phyloP scores from a whole-genome alignment of 2,888 invertebrate genomes.

The Hecatera dysodea region DNA sequence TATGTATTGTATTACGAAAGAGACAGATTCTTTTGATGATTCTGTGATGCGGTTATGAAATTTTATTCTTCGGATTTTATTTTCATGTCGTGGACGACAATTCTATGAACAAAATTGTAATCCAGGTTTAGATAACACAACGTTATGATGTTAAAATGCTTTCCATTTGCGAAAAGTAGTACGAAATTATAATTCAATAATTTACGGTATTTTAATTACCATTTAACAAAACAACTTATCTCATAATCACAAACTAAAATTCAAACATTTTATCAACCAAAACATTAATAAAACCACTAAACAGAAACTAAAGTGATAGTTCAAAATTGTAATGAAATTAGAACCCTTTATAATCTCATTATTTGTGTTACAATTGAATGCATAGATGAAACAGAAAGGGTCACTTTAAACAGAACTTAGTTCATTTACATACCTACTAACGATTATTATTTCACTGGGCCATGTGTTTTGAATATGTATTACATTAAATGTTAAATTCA shows the following conservation, averaged over 20 bases:
- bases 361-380: conserved; percentile 54
- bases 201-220: background rate
- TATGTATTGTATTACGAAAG: conserved; percentile 48
- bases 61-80: background rate
- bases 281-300: conserved; percentile 30
- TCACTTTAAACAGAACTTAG: conserved; percentile 41
- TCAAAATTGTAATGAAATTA: conserved; percentile 45
- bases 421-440: conserved; percentile 65
- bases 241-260: conserved; percentile 1
- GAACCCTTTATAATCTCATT: conserved; percentile 42
- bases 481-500: conserved; percentile 47
- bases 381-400: conserved; percentile 35
- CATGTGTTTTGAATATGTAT: conserved; percentile 54
- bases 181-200: too few relatives aligned
- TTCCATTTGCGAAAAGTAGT: too few relatives aligned
- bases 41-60: conserved; percentile 18
- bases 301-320: conserved; percentile 25
- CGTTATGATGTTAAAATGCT: too few relatives aligned
- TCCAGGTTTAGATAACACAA: conserved; percentile 12
- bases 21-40: conserved; percentile 49
- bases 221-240: conserved; percentile 8
- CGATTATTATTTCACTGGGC: conserved; percentile 52
- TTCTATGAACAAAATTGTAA: too few relatives aligned
- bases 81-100: background rate
- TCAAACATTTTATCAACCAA: conserved; percentile 18